Evolutionary conservation across 2,797 vertebrate species (phyloP).

Genomic region (Psittacula derbiana): DNA sequence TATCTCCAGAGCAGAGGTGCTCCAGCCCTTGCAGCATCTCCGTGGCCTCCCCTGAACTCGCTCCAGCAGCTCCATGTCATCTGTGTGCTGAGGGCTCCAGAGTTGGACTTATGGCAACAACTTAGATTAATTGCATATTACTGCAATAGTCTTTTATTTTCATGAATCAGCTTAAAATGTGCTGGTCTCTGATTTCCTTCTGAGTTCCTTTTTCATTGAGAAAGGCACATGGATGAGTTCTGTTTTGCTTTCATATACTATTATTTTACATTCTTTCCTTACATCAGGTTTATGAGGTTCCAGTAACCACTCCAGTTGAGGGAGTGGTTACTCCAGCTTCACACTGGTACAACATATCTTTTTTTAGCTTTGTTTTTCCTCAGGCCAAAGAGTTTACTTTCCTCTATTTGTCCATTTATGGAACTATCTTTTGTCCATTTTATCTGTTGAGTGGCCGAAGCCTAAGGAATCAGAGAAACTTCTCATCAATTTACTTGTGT

Average conservation of each 20-base stretch:
- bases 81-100: too few species aligned
- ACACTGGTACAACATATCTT: background rate
- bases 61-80: background rate
- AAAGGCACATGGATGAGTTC: background rate
- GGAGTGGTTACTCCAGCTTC: background rate
- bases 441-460: background rate
- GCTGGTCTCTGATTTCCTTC: background rate
- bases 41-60: background rate
- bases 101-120: background rate
- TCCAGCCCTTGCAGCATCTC: background rate
- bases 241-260: background rate
- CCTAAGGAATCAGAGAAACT: background rate
- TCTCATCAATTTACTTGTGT: fast-evolving
- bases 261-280: background rate
- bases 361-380: background rate
- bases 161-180: background rate
- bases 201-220: background rate
- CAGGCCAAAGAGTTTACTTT: background rate
- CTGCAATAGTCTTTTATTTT: background rate
- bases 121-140: background rate
- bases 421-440: background rate
- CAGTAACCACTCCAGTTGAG: background rate
- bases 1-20: background rate
- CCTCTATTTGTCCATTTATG: background rate
- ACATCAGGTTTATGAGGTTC: background rate